Percentiles rank a stretch among this genome's conserved stretches.
Conservation (phyloP, 37 sponge, comb jelly and placozoan genomes). For the Diacarnus erythraeanus region DNA sequence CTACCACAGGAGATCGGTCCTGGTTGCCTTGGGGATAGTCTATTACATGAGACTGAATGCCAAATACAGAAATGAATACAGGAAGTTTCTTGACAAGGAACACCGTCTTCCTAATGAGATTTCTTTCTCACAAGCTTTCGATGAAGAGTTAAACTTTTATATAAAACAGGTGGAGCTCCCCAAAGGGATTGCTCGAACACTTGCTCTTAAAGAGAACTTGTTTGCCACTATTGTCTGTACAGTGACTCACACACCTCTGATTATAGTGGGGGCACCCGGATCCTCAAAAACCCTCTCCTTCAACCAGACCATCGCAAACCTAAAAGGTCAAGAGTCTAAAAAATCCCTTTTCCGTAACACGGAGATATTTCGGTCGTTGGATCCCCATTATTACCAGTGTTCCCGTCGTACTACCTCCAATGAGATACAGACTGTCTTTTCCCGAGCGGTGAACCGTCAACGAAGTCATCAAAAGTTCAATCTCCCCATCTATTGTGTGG, state of each 20-base stretch:
- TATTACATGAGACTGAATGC: slow-evolving; percentile 85
- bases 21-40: slow-evolving; percentile 82
- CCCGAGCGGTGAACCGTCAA: slow-evolving; percentile 81
- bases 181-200: slow-evolving; percentile 84
- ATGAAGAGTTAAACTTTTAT: slow-evolving; percentile 65
- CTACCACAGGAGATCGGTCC: slow-evolving; percentile 52
- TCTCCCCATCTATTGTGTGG: slow-evolving; percentile 80
- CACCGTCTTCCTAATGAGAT: slow-evolving; percentile 27
- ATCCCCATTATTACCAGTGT: slow-evolving; percentile 90
- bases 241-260: slow-evolving; percentile 80
- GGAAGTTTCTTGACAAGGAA: slow-evolving; percentile 21
- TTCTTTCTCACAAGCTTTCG: slow-evolving; percentile 38
- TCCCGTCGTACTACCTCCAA: slow-evolving; percentile 85
- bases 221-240: slow-evolving; percentile 87
- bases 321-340: slow-evolving; percentile 87
- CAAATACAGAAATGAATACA: slow-evolving; percentile 44
- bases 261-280: slow-evolving; percentile 92
- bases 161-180: slow-evolving; percentile 62
- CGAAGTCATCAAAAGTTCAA: slow-evolving; percentile 42
- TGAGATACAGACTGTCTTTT: slow-evolving; percentile 88
- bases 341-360: slow-evolving; percentile 52
- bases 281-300: slow-evolving; percentile 93
- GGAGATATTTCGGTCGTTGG: slow-evolving; percentile 62
- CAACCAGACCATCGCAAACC: slow-evolving; percentile 79
- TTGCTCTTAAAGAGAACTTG: slow-evolving; percentile 91